Evolutionary conservation across 2,888 invertebrate genomes (phyloP).

Genomic region (Limnephilus auricula): DNA sequence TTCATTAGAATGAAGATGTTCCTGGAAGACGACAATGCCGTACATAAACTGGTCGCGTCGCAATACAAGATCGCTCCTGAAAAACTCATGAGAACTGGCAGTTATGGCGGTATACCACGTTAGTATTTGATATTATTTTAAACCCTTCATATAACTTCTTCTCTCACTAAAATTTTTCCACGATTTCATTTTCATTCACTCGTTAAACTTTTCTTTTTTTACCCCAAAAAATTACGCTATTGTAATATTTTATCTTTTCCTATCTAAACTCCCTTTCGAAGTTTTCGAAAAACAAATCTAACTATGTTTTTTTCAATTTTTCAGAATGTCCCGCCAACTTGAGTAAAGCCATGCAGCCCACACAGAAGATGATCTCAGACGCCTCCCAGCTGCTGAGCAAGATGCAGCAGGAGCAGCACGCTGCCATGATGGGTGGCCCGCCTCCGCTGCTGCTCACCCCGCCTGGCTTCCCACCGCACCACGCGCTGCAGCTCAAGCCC

Average conservation of each 20-base stretch:
- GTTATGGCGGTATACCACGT: conserved; percentile 92
- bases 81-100: conserved; percentile 96
- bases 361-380: conserved; percentile 87
- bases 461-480: conserved; percentile 87
- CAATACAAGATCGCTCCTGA: conserved; percentile 99
- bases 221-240: not conserved
- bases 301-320: not conserved
- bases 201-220: not conserved
- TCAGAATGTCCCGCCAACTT: conserved; percentile 81
- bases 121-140: conserved; percentile 73
- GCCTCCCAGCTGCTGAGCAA: conserved; percentile 82
- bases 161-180: conserved; percentile 51
- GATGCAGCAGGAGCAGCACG: conserved; percentile 84
- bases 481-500: conserved; percentile 77
- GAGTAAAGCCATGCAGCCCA: conserved; percentile 87
- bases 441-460: conserved; percentile 85
- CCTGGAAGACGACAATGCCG: conserved; percentile 95
- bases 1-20: conserved; percentile 99
- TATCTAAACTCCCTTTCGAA: not conserved
- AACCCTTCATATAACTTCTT: conserved; percentile 67
- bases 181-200: not conserved
- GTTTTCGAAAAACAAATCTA: conserved; percentile 12
- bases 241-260: conserved; percentile 1
- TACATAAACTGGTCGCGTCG: conserved; percentile 95
- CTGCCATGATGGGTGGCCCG: conserved; percentile 76